Evolutionary conservation across 2,888 invertebrate species (phyloP), one percentile per base, ranked within the genome.

Genomic region (Lycocerus yunnanus): DNA sequence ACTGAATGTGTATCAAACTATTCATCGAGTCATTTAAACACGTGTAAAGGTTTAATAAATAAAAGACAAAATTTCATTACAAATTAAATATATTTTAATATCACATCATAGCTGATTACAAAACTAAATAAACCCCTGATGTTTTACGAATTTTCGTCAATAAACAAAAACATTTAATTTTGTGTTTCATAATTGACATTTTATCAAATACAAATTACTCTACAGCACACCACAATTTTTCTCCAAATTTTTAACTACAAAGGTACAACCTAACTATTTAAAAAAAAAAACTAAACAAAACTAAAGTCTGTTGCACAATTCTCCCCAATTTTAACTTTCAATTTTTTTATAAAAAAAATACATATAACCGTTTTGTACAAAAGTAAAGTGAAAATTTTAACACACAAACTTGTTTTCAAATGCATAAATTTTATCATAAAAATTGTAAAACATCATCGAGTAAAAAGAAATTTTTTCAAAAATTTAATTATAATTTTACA

Each of bases 21-120:
- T 70, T 75, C 68, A 73, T 71, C 81, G 82, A 77, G 74, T 78
- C 67, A 20, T 69, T 69, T 68, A 77, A 83, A 82, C 83, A 84
- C 82, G 81, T 82, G 81, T 81, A 82, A 81, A 80, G 81, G 81
- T 78, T 43, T 69, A 73, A 70, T 60, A 71, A 76, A 74, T 68
- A 74, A 77, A 72, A 71, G 68, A 72, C 65, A 70, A 60, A 65
- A 59, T 66, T 73, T 71, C 21, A 20, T 70, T 70, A 20, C 16
- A 70, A 75, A 68, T 75, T 68, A 73, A 72, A 69, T 75, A 65
- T 75, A 75, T 75, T 75, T 75, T 75, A 72, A 72, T 75, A 75
- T 75, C 75, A 75, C 75, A 75, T 72, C 61, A 65, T 69, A 60
- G 58, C 16, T 18, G 21, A 69, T 75, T 75, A 75, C 75, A 75